Conservation (phyloP, 1,140 invertebrate species). For the Caenorhabditis elegans region WBcel235 BX284605.5:12552001-12552500, state of each 20-base stretch:
- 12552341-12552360: constrained; percentile 14
- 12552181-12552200: too few relatives aligned
- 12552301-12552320: constrained; percentile 33
- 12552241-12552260: constrained; percentile 25
- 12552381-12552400: neutral
- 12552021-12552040: too few relatives aligned
- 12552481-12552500: constrained; percentile 46
- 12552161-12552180: too few relatives aligned
- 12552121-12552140: neutral
- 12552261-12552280: constrained; percentile 14
- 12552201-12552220: too few relatives aligned
- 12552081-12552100: neutral
- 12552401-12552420: neutral
- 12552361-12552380: neutral
- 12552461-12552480: constrained; percentile 55
- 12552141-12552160: constrained; percentile 40
- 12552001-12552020: neutral
- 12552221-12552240: constrained; percentile 32
- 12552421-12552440: neutral
- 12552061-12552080: too few relatives aligned
- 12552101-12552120: neutral
- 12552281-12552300: constrained; percentile 5
- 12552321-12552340: constrained; percentile 14
- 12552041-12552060: too few relatives aligned
- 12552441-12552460: constrained; percentile 44